Base-by-base conservation (phyloP, 2,888 invertebrate genomes). In the Heliconius erato region DNA sequence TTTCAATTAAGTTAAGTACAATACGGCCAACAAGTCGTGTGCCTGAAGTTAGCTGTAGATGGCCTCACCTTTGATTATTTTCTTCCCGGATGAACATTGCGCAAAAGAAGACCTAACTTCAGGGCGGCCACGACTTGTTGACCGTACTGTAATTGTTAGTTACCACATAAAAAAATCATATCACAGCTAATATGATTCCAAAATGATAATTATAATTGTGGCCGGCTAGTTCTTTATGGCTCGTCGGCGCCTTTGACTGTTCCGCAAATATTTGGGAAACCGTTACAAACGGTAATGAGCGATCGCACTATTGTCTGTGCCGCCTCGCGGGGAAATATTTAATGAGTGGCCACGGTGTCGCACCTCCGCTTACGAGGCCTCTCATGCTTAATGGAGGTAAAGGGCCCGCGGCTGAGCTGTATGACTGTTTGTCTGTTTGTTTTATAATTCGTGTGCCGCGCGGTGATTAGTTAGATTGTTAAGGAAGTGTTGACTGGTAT, bases 291-390 rank as follows among this genome's bases (percentile, higher is more conserved):
- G 91, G 93, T 92, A 92, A 94, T 94, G 92, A 93, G 90, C 91
- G 92, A 92, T 92, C 91, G 90, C 90, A 90, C 91, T 89, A 94
- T 95, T 95, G 95, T 95, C 92, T 94, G 92, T 91, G 90, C 92
- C 92, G 86, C 81, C 84, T 82, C 79, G 79, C 77, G 80, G 84
- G 94, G 94, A 95, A 95, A 95, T 95, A 95, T 95, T 95, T 95
- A 95, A 95, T 95, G 94, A 95, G 94, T 92, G 92, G 91, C 91
- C 89, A 87, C 90, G 92, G 90, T 93, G 94, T 95, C 93, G 92
- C 95, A 94, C 95, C 95, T 94, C 90, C 91, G 86, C 88, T 90
- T 88, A 89, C 89, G 85, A 86, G 88, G 89, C 90, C 89, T 87
- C 86, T 90, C 88, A 89, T 89, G 89, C 87, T 89, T 89, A 90